These are phyloP conservation scores for Pseudochirops cupreus DNA, from an alignment of 2,797 vertebrate species.

Conservation along the genomic window DNA sequence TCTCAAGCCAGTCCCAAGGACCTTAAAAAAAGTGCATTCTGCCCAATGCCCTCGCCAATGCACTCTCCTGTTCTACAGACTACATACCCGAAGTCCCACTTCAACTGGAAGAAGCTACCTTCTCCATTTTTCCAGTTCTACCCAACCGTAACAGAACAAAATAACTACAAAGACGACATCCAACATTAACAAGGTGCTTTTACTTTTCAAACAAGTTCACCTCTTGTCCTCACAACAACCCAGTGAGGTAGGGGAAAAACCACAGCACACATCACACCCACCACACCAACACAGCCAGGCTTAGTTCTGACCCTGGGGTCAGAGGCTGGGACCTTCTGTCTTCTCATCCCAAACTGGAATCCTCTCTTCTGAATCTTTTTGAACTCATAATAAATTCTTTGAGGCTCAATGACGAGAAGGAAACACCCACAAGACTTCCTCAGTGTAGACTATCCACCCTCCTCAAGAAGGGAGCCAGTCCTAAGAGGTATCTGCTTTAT, in stretches of 20 bases:
- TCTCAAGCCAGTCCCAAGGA: not conserved
- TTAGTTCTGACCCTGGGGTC: not conserved
- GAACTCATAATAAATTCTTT: not conserved
- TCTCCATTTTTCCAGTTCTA: not conserved
- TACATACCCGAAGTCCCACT: not conserved
- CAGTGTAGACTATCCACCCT: not conserved
- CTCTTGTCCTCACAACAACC: not conserved
- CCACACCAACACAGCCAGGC: not conserved
- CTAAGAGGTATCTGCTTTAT: not conserved
- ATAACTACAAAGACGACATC: not conserved
- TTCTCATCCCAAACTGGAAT: not conserved
- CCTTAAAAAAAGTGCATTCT: not conserved
- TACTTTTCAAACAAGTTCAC: conserved; percentile 23
- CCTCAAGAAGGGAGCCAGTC: not conserved
- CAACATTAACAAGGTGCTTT: not conserved
- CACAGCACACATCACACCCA: not conserved
- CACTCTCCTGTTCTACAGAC: not conserved
- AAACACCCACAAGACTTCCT: not conserved
- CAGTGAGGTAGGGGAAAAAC: not conserved
- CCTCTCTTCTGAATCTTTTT: not conserved
- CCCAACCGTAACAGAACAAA: not conserved
- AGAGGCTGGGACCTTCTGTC: not conserved
- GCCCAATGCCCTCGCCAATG: not conserved
- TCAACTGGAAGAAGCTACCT: no score
- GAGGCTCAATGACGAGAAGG: not conserved